These are phyloP conservation scores for Campylomormyrus tamandua DNA, from an alignment of 2,113 vertebrate genomes.

Conservation along the genomic window DNA sequence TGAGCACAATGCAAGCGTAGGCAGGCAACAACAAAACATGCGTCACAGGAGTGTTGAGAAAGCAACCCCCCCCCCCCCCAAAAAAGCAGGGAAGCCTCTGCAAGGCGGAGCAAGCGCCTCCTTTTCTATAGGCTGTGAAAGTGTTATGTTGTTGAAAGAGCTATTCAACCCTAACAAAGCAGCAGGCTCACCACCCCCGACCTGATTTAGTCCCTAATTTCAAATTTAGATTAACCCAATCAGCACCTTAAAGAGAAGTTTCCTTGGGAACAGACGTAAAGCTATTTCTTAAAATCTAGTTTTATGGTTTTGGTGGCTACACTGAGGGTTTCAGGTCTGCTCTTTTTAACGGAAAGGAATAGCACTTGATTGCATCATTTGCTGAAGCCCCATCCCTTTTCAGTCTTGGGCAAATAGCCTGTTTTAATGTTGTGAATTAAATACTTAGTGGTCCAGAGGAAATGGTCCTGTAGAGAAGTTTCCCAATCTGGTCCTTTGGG, in stretches of 20 bases:
- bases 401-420: neutral
- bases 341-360: neutral
- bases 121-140: constrained; percentile 8
- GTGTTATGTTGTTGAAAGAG: constrained; percentile 6
- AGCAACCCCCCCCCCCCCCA: neutral
- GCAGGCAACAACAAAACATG: neutral
- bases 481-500: neutral
- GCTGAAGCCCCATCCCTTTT: neutral
- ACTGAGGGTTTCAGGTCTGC: neutral
- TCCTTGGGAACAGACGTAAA: neutral
- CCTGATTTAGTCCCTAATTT: constrained; percentile 5
- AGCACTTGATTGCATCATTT: neutral
- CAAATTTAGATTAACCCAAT: constrained; percentile 16
- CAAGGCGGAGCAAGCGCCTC: neutral
- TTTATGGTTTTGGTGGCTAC: neutral
- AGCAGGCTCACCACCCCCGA: neutral
- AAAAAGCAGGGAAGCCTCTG: neutral
- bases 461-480: neutral
- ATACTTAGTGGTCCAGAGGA: neutral
- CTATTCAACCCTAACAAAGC: constrained; percentile 16
- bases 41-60: neutral
- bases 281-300: neutral
- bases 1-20: neutral
- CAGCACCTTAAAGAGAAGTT: neutral
- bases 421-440: neutral